Evolutionary conservation across 23 tunicate species (phyloP), one percentile per base, ranked within the genome.

Genomic region (Ascidia mentula): DNA sequence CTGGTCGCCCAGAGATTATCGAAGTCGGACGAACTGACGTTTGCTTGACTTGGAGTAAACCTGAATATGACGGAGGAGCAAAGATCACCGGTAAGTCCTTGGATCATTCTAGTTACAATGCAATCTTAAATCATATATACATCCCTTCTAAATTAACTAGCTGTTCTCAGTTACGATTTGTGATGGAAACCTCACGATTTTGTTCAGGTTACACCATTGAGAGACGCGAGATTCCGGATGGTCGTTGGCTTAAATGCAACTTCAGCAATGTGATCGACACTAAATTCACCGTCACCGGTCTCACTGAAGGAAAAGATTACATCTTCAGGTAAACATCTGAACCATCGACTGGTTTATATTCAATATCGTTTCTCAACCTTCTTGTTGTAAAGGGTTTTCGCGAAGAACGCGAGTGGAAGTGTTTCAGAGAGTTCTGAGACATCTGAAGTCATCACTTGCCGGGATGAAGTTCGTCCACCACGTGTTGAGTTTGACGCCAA

Each of bases 161-260:
- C n/a, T n/a, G n/a, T n/a, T n/a, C n/a, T n/a, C n/a, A n/a, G n/a
- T n/a, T n/a, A n/a, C n/a, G n/a, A n/a, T n/a, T n/a, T n/a, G n/a
- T n/a, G n/a, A n/a, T n/a, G n/a, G n/a, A n/a, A n/a, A n/a, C n/a
- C n/a, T n/a, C n/a, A n/a, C n/a, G n/a, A n/a, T n/a, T n/a, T n/a
- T n/a, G n/a, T n/a, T n/a, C 89, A 75, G 85, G 90, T 32, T 95
- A 95, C 74, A 80, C 42, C 36, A 72, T 95, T 45, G 99, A 95
- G 76, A 40, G 96, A 69, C 85, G 96, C 3, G 92, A 90, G 38
- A 40, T 83, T 22, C 99, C 99, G 2, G 89, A 86, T 22, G 96
- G 96, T 12, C 88, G 96, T 26, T 95, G 99, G 99, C 77, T 95
- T 46, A 86, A 85, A 74, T 95, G 99, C 59, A 95, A 95, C 74